phyloP scores from a whole-genome alignment of 2,888 invertebrate genomes.

The Zhuqinia jingwanae region DNA sequence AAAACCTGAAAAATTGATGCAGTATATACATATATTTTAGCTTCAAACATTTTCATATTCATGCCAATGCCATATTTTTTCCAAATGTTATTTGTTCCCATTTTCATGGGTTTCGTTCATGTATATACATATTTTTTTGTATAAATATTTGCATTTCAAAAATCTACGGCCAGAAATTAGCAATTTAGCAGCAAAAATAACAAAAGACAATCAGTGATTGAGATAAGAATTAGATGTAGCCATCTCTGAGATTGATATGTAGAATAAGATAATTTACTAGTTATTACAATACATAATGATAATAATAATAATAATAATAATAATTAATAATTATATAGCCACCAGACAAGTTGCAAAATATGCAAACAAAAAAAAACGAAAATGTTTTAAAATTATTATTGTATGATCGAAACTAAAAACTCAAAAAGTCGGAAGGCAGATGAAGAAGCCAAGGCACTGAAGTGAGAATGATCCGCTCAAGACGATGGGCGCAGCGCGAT shows the following conservation, averaged over 20 bases:
- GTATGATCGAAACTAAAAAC: conserved; percentile 67
- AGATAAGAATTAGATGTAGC: conserved; percentile 53
- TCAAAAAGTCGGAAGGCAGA: conserved; percentile 72
- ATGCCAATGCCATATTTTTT: neutral
- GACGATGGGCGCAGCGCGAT: conserved; percentile 81
- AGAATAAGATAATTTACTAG: conserved; percentile 65
- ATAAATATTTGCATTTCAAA: conserved; percentile 16
- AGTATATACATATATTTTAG: conserved; percentile 43
- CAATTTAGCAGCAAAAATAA: conserved; percentile 56
- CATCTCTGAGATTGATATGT: conserved; percentile 65
- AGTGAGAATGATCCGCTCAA: conserved; percentile 75
- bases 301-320: conserved; percentile 40
- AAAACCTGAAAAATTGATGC: conserved; percentile 77
- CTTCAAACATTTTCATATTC: conserved; percentile 11
- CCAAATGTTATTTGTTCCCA: too few relatives aligned
- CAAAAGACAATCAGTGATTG: conserved; percentile 57
- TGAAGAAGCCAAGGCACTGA: conserved; percentile 74
- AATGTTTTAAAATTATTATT: conserved; percentile 33
- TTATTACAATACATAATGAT: conserved; percentile 52
- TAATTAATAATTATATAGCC: conserved; percentile 55
- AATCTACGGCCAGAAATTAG: conserved; percentile 54
- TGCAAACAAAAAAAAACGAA: conserved; percentile 63
- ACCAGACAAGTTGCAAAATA: conserved; percentile 70
- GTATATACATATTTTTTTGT: conserved; percentile 9
- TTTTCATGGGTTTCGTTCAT: neutral